Conservation (phyloP, 1,140 invertebrate genomes). For the Berghia stephanieae region DNA sequence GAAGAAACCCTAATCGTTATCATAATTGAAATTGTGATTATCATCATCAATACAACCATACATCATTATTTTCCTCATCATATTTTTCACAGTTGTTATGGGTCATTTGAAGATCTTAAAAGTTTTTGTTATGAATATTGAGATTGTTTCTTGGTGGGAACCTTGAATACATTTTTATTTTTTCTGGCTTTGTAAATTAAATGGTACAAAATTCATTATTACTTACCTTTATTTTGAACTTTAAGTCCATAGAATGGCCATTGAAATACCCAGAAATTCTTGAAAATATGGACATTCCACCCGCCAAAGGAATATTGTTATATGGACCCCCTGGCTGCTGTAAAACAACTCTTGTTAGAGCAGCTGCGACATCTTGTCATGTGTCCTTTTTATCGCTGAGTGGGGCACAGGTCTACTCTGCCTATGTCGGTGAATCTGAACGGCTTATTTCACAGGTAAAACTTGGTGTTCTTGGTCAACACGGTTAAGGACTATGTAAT, state of each 20-base stretch:
- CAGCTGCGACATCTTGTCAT: slow-evolving; percentile 61
- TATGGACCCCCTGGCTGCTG: slow-evolving; percentile 63
- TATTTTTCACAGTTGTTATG: too few relatives aligned
- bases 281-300: slow-evolving; percentile 51
- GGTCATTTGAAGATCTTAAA: too few relatives aligned
- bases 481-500: background rate
- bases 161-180: too few relatives aligned
- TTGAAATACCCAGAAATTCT: slow-evolving; percentile 57
- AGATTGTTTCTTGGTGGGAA: too few relatives aligned
- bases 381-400: slow-evolving; percentile 74
- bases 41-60: too few relatives aligned
- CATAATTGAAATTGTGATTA: too few relatives aligned
- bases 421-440: slow-evolving; percentile 76
- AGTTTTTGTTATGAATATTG: too few relatives aligned
- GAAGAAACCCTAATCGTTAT: too few relatives aligned
- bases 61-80: too few relatives aligned
- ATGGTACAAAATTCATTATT: too few relatives aligned
- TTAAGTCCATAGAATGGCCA: slow-evolving; percentile 64
- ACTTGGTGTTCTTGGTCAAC: background rate
- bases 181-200: too few relatives aligned
- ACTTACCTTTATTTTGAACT: background rate
- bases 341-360: slow-evolving; percentile 61
- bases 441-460: slow-evolving; percentile 69
- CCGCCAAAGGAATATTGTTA: slow-evolving; percentile 58
- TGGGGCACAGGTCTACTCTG: slow-evolving; percentile 76